A percentile compares a stretch with the other conserved stretches of the same genome.
Evolutionary conservation across 2,113 vertebrate genomes (phyloP).

Genomic region (Sylvilagus bachmani): DNA sequence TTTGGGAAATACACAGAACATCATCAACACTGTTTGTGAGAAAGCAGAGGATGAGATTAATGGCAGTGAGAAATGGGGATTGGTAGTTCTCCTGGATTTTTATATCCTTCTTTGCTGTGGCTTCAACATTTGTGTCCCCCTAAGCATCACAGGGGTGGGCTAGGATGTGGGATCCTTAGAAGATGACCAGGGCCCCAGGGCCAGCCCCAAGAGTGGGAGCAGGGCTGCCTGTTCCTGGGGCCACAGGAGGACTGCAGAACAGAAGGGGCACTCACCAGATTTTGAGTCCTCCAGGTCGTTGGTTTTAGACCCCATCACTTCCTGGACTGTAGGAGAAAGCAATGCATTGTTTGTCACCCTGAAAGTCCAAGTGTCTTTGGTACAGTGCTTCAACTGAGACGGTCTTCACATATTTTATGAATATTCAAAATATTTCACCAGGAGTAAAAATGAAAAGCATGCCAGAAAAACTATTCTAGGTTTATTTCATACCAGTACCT

Average conservation of each 20-base stretch:
- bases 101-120: background rate
- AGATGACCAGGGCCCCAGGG: background rate
- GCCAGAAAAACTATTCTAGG: background rate
- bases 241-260: background rate
- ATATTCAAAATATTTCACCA: constrained; percentile 2
- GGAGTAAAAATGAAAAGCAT: background rate
- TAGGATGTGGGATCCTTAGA: background rate
- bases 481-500: background rate
- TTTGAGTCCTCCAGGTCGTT: background rate
- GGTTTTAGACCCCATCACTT: background rate
- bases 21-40: background rate
- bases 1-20: background rate
- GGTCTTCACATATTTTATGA: background rate
- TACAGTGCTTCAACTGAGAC: background rate
- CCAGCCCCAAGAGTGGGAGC: background rate
- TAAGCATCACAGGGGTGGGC: background rate
- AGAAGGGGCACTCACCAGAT: background rate
- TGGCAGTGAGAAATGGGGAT: background rate
- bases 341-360: background rate
- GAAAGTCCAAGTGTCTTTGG: background rate
- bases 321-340: background rate
- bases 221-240: background rate
- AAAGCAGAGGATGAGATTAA: background rate
- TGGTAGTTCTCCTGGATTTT: background rate
- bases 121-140: background rate